These are phyloP conservation scores for Sebastes matsubarae DNA, from an alignment of 2,797 vertebrate species.

Conservation along the genomic window DNA sequence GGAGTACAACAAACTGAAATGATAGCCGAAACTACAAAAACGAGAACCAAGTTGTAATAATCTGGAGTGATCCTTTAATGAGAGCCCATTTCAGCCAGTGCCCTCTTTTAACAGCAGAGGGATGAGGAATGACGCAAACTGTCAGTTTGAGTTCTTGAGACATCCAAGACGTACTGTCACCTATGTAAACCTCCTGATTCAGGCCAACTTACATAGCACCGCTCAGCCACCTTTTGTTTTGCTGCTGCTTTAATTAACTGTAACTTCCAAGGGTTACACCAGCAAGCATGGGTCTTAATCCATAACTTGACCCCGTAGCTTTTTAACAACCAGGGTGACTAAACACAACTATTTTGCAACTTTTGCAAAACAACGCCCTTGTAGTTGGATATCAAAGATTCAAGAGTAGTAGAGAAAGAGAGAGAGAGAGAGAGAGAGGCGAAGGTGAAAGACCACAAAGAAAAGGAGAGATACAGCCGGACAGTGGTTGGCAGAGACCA, in stretches of 20 bases:
- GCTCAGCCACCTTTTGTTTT: conserved; percentile 30
- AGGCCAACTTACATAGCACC: conserved; percentile 46
- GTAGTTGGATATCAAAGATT: conserved; percentile 40
- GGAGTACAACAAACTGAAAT: neutral
- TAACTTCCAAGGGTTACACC: conserved; percentile 48
- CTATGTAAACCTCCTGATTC: conserved; percentile 53
- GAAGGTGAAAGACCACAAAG: conserved; percentile 40
- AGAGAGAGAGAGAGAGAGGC: conserved; percentile 1
- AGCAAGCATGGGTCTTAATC: conserved; percentile 62
- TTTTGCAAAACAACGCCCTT: conserved; percentile 64
- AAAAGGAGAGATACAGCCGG: conserved; percentile 52
- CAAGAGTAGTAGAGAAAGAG: conserved; percentile 15
- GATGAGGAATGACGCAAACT: conserved; percentile 39
- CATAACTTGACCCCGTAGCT: conserved; percentile 47
- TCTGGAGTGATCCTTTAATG: neutral
- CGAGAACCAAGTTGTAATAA: neutral
- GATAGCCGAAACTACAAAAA: neutral
- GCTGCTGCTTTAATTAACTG: conserved; percentile 11
- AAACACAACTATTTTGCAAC: conserved; percentile 28
- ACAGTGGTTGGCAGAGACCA: conserved; percentile 53
- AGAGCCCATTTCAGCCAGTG: conserved; percentile 48
- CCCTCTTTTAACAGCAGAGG: conserved; percentile 63
- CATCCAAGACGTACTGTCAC: conserved; percentile 30
- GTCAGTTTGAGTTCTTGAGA: conserved; percentile 24
- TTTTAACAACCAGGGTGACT: conserved; percentile 32